These are phyloP conservation scores for Myotis planiceps DNA, from an alignment of 2,797 vertebrate species.

Conservation along the genomic window DNA sequence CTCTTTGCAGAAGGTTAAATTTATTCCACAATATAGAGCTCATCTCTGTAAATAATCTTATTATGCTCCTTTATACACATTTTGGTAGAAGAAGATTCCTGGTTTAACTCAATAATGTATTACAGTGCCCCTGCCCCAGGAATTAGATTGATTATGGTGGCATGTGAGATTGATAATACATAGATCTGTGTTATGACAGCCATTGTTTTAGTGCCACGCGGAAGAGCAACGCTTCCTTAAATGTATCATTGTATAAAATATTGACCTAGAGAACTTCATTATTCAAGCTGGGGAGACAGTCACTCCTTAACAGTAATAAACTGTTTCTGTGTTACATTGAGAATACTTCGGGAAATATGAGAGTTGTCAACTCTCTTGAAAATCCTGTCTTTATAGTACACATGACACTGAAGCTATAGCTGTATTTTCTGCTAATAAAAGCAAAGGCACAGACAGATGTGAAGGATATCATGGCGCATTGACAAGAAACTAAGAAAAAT, in stretches of 20 bases:
- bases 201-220: constrained; percentile 94
- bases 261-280: constrained; percentile 95
- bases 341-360: constrained; percentile 89
- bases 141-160: constrained; percentile 94
- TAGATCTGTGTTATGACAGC: constrained; percentile 93
- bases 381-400: constrained; percentile 89
- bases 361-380: constrained; percentile 90
- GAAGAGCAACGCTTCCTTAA: constrained; percentile 93
- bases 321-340: constrained; percentile 89
- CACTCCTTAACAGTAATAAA: constrained; percentile 95
- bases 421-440: constrained; percentile 93
- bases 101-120: constrained; percentile 82
- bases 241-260: constrained; percentile 97
- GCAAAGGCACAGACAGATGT: constrained; percentile 89
- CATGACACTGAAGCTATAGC: constrained; percentile 88
- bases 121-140: constrained; percentile 76
- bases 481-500: constrained; percentile 92
- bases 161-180: constrained; percentile 93
- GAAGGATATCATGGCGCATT: constrained; percentile 87
- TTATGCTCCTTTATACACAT: constrained; percentile 84
- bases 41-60: constrained; percentile 85
- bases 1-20: constrained; percentile 80
- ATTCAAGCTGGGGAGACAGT: constrained; percentile 92
- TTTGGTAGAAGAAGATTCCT: constrained; percentile 83
- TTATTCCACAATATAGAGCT: constrained; percentile 78